phyloP scores from a whole-genome alignment of 2,113 vertebrate genomes.

The Castor canadensis region DNA sequence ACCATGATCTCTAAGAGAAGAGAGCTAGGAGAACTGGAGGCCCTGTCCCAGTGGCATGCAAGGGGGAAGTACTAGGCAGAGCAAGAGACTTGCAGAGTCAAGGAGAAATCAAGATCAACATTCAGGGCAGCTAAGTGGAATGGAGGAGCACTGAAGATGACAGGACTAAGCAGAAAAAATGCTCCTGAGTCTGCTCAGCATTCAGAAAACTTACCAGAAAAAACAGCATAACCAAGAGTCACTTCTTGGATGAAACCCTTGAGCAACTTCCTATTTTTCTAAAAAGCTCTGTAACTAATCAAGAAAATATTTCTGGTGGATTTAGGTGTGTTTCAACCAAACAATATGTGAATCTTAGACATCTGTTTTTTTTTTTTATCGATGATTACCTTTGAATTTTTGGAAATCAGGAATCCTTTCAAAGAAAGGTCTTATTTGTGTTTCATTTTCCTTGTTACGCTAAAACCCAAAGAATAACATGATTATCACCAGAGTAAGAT shows the following conservation, averaged over 20 bases:
- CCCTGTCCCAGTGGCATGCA: too few relatives aligned
- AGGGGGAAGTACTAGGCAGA: too few relatives aligned
- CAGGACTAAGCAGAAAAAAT: not conserved
- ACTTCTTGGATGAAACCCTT: not conserved
- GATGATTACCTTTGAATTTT: not conserved
- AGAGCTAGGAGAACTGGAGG: not conserved
- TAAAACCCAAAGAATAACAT: not conserved
- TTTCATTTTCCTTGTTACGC: not conserved
- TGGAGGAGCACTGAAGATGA: not conserved
- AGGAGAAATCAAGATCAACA: not conserved
- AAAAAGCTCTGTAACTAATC: not conserved
- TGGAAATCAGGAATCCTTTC: not conserved
- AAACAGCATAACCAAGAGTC: not conserved
- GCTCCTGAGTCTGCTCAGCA: not conserved
- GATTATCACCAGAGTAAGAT: not conserved
- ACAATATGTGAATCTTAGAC: not conserved
- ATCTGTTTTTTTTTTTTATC: not conserved
- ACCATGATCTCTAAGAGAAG: not conserved
- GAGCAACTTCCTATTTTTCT: not conserved
- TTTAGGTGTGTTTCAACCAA: not conserved
- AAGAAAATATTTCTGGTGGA: not conserved
- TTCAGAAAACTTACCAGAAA: not conserved
- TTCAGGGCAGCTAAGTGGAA: not conserved
- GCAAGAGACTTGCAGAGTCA: too few relatives aligned
- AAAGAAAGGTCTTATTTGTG: not conserved